Base-by-base conservation (phyloP, 2,888 invertebrate genomes). In the Nezara viridula region DNA sequence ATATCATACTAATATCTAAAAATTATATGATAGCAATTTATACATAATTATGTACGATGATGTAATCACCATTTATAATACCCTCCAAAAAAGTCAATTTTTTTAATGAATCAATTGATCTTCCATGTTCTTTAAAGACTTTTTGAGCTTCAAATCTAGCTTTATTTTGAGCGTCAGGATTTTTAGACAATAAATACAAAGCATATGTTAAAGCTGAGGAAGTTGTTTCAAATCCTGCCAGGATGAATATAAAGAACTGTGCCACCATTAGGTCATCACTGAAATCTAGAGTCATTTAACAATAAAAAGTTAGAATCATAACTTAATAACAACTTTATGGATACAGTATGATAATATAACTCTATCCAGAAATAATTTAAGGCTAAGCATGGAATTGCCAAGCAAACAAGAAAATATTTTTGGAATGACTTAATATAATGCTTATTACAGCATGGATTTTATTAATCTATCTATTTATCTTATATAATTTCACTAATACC, bases 201-300 rank as follows among this genome's bases (percentile, higher is more conserved):
- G 49, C 21, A 49, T 49, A 88, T 14, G 77, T 88, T n/a, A 88
- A 24, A 47, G 88, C 50, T 50, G 88, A 44, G 21, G 88, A 50
- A 2, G 88, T 88, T 44, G 88, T 88, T 44, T 88, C 88, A 73
- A 88, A 88, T 14, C 88, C 88, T 44, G 88, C 88, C 12, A 88
- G 77, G 14, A 77, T 49, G 50, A 88, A 88, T 32, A 88, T 55
- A 32, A 88, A 88, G 49, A 88, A 88, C 77, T 88, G 88, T 47
- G 73, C 88, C 16, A 77, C 52, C 73, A 88, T 66, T 24, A 88
- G 21, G 14, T 88, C 88, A 27, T 88, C 88, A 47, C n/a, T 47
- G 47, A 88, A 88, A 77, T 88, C 88, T 88, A 40, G 14, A 88
- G 37, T 27, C 6, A 37, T 60, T 60, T 37, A 32, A 60, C 27